Conservation (phyloP, 1,140 invertebrate genomes). For the Hermetia illucens region DNA sequence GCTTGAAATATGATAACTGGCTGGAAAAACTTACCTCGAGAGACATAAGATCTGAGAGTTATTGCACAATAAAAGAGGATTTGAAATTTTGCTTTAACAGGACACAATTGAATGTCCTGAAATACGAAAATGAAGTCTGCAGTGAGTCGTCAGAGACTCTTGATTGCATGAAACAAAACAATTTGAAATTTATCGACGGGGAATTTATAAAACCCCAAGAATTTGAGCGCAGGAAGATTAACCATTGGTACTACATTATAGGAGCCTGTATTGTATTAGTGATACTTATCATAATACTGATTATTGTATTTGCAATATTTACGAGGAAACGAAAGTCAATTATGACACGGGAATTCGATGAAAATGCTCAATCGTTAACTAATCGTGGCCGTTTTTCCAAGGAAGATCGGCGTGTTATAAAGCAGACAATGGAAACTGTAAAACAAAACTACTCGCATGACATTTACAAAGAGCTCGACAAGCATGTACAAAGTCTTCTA, state of each 20-base stretch:
- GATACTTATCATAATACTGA: not conserved
- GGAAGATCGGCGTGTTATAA: constrained; percentile 10
- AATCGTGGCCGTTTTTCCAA: constrained; percentile 10
- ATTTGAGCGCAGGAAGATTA: constrained; percentile 1
- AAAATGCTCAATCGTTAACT: no score
- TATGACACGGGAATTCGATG: no score
- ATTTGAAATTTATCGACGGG: constrained; percentile 8
- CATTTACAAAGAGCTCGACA: constrained; percentile 8
- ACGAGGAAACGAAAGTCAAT: no score
- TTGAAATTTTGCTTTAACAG: constrained; percentile 18
- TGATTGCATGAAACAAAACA: constrained; percentile 12
- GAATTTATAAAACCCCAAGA: constrained; percentile 13
- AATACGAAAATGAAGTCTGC: constrained; percentile 19
- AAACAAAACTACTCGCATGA: constrained; percentile 11
- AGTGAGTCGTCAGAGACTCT: constrained; percentile 9
- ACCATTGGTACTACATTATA: constrained; percentile 7
- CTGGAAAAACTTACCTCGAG: constrained; percentile 11
- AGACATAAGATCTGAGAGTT: constrained; percentile 19
- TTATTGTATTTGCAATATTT: not conserved
- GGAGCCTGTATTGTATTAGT: not conserved
- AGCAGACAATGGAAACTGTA: constrained; percentile 9
- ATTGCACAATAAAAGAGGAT: constrained; percentile 12
- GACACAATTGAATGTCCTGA: constrained; percentile 11
- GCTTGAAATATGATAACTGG: constrained; percentile 14
- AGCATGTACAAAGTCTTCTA: constrained; percentile 7